Evolutionary conservation across 2,888 invertebrate genomes (phyloP).

Genomic region (Synergus laeviventris): DNA sequence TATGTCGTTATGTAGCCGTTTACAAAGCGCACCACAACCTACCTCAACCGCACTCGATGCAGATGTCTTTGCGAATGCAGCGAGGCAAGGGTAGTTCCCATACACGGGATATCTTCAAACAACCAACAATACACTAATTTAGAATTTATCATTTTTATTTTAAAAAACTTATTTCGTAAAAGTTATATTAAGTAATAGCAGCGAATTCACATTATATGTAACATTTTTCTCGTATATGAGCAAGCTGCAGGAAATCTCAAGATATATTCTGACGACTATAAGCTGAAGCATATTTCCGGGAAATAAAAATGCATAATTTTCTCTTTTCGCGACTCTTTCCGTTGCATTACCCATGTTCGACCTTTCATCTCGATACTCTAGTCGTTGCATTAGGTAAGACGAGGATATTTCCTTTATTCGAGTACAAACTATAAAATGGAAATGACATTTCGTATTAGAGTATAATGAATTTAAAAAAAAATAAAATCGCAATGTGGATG

Average conservation of each 20-base stretch:
- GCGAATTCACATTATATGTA: no score
- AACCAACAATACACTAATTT: background rate
- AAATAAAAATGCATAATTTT: background rate
- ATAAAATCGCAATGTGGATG: no score
- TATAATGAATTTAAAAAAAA: no score
- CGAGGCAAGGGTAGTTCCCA: background rate
- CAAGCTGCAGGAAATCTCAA: background rate
- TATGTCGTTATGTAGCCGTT: background rate
- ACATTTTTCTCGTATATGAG: background rate
- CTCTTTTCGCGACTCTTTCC: background rate
- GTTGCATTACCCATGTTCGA: background rate
- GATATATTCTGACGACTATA: background rate
- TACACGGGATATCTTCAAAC: background rate
- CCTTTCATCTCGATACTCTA: background rate
- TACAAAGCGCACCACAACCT: conserved; percentile 8
- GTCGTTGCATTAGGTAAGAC: background rate
- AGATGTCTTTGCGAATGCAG: conserved; percentile 1
- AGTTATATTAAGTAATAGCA: no score
- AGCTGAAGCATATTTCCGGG: background rate
- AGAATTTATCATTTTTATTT: no score
- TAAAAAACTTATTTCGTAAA: no score
- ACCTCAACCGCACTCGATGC: conserved; percentile 12
- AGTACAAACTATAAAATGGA: background rate
- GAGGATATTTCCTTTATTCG: background rate
- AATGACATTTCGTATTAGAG: background rate